Evolutionary conservation across 1,140 invertebrate species (phyloP).

Genomic region (Macrobrachium nipponense): DNA sequence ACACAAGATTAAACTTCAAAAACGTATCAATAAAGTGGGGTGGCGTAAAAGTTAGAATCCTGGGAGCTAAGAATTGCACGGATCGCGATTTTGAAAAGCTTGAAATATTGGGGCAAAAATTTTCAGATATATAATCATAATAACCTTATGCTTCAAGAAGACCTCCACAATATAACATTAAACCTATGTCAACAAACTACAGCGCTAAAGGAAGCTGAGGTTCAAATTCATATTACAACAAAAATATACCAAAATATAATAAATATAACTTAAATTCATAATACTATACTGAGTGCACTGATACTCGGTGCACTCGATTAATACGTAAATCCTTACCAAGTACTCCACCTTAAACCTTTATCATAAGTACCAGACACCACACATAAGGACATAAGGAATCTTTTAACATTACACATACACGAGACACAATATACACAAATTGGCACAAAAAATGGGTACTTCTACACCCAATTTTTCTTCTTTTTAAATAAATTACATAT

Average conservation of each 20-base stretch:
- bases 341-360: constrained; percentile 58
- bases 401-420: constrained; percentile 61
- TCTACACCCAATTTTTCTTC: constrained; percentile 33
- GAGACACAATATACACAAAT: constrained; percentile 61
- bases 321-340: constrained; percentile 58
- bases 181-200: constrained; percentile 44
- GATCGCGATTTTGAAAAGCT: too few species aligned
- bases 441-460: constrained; percentile 52
- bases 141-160: constrained; percentile 49
- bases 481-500: constrained; percentile 59
- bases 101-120: too few species aligned
- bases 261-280: constrained; percentile 58
- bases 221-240: constrained; percentile 20
- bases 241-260: constrained; percentile 55
- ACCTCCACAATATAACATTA: constrained; percentile 40
- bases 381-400: constrained; percentile 47
- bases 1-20: too few species aligned
- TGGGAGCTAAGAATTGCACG: too few species aligned
- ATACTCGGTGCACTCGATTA: constrained; percentile 32
- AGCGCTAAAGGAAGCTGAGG: constrained; percentile 28
- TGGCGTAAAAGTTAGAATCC: too few species aligned
- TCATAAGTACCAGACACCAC: constrained; percentile 62
- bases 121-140: too few species aligned
- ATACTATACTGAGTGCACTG: constrained; percentile 34
- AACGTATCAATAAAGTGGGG: too few species aligned